Evolutionary conservation across 1,140 invertebrate genomes (phyloP).

Genomic region (Papilio polytes): DNA sequence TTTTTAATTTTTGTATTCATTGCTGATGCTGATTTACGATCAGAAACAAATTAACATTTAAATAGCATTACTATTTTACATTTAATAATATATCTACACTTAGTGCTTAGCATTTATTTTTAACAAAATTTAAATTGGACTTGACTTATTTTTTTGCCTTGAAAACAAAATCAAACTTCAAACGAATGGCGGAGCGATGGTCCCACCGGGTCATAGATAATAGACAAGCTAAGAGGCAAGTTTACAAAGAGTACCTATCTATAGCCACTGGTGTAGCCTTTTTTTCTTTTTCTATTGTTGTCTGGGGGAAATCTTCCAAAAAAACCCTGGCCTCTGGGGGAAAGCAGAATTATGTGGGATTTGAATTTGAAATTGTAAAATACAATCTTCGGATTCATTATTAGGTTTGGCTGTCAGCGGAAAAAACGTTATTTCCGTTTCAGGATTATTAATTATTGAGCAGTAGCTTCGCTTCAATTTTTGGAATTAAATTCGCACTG

Average conservation of each 20-base stretch:
- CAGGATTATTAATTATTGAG: too few species aligned
- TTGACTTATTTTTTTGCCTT: neutral
- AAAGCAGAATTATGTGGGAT: too few species aligned
- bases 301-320: too few species aligned
- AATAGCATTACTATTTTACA: neutral
- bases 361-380: too few species aligned
- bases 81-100: neutral
- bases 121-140: neutral
- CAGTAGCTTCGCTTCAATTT: too few species aligned
- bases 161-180: neutral
- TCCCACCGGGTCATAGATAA: neutral
- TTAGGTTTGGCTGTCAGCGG: too few species aligned
- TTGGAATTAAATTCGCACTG: too few species aligned
- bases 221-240: neutral
- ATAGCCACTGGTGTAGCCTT: neutral
- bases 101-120: neutral
- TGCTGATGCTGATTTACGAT: slow-evolving; percentile 9
- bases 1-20: slow-evolving; percentile 68
- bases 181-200: neutral
- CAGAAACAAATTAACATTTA: neutral
- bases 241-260: neutral
- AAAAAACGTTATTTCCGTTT: too few species aligned
- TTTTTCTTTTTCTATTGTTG: too few species aligned
- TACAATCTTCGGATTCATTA: too few species aligned
- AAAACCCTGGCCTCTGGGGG: too few species aligned